Base-by-base conservation (phyloP, 2,888 invertebrate species). In the Hydraecia micacea region DNA sequence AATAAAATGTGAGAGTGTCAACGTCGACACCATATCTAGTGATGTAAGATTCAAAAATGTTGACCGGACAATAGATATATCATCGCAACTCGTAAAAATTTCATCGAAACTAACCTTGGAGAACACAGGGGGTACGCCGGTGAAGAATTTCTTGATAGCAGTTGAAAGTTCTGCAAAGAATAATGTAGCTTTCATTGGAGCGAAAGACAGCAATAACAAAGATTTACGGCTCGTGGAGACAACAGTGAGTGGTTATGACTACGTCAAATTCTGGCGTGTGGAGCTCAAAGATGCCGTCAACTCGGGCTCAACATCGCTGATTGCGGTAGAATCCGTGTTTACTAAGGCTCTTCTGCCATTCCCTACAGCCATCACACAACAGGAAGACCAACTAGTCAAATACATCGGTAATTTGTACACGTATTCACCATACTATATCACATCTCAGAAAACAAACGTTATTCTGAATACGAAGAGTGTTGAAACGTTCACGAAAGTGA, bases 311-410 rank as follows among this genome's bases (percentile, higher is more conserved):
- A 97, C 97, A 0, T 95, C 97, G 6, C 93, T 97, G 15, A 92
- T 98, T 39, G 97, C 97, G 58, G 95, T 99, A 0, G 99, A 99
- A 91, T 97, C 97, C 15, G 97, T 98, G 0, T 98, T 98, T 72
- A 98, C 98, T 0, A 98, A 99, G 92, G 97, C 98, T 28, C 96
- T 99, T 49, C 93, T 96, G 52, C 99, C 99, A 0, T 98, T 98
- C 95, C 99, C 99, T 2, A 98, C 98, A 18, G 97, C 98, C 88
- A 99, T 99, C 81, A 97, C 98, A 0, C 99, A 99, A 94, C 98
- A 98, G 83, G 99, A 99, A 91, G 98, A 99, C 90, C 99, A 99
- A 92, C 97, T 99, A 85, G 99, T 99, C 0, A 97, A 98, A 87
- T 99, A 98, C 93, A 97, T 97, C 86, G 99, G 99, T 46, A 99